A percentile compares a stretch with the other conserved stretches of the same genome.
Evolutionary conservation across 2,888 invertebrate genomes (phyloP).

Genomic region (Balanococcus diminutus): DNA sequence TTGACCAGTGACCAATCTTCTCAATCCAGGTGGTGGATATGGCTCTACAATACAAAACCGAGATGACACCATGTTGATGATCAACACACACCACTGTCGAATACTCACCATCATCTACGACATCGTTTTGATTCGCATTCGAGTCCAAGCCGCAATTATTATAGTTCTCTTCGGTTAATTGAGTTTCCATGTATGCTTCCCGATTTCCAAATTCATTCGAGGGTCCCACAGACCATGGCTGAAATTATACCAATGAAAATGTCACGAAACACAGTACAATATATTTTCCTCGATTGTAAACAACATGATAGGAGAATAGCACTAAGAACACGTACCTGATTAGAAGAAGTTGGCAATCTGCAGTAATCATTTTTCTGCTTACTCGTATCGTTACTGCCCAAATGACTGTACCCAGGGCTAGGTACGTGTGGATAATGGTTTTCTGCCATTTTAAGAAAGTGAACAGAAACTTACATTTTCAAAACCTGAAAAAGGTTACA

Average conservation of each 20-base stretch:
- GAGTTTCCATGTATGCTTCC: constrained; percentile 48
- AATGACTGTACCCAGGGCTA: background rate
- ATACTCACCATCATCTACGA: constrained; percentile 50
- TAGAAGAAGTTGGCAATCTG: background rate
- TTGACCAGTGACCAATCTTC: constrained; percentile 59
- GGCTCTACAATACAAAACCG: constrained; percentile 14
- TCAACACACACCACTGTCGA: too few species aligned
- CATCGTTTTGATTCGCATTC: constrained; percentile 50
- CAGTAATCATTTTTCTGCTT: background rate
- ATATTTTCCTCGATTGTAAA: background rate
- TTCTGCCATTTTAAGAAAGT: background rate
- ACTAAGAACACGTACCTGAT: background rate
- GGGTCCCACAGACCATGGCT: background rate
- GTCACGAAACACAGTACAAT: background rate
- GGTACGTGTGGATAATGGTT: constrained; percentile 13
- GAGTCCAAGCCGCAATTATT: background rate
- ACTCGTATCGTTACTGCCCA: background rate
- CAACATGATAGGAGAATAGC: background rate
- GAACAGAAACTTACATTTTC: background rate
- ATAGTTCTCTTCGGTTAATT: constrained; percentile 41
- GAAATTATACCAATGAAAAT: background rate
- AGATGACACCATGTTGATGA: background rate
- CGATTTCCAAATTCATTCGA: constrained; percentile 13
- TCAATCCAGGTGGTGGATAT: constrained; percentile 59
- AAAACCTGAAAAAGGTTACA: background rate